phyloP scores from a whole-genome alignment of 2,113 vertebrate species.

The Forbesichthys agassizii region DNA sequence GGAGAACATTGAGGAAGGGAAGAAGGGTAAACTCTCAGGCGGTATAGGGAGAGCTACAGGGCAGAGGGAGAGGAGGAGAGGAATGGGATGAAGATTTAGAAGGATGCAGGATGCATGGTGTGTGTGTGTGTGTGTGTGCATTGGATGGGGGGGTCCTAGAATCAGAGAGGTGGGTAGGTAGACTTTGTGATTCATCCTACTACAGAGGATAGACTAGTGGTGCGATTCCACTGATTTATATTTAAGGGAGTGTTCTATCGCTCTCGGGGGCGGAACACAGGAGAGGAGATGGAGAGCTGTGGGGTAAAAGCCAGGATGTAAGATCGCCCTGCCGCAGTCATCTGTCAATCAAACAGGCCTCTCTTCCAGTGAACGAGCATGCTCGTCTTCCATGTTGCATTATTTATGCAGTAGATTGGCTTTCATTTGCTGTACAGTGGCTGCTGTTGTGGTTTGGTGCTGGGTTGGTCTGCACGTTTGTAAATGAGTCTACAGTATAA shows the following conservation, averaged over 20 bases:
- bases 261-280: constrained; percentile 44
- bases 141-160: constrained; percentile 6
- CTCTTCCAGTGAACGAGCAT: constrained; percentile 16
- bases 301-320: constrained; percentile 59
- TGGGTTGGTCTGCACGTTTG: not conserved
- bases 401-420: too few species aligned
- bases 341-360: constrained; percentile 49
- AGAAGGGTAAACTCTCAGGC: too few species aligned
- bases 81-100: constrained; percentile 26
- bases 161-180: constrained; percentile 35
- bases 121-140: not conserved
- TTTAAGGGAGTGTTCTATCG: constrained; percentile 62
- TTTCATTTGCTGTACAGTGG: too few species aligned
- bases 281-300: constrained; percentile 44
- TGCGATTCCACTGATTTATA: constrained; percentile 72
- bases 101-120: not conserved
- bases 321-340: constrained; percentile 41
- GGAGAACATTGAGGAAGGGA: constrained; percentile 14
- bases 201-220: constrained; percentile 58
- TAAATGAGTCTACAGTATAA: too few species aligned
- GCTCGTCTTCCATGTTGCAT: not conserved
- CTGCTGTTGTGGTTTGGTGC: too few species aligned
- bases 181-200: constrained; percentile 61
- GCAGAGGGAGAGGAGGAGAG: constrained; percentile 9
- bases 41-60: constrained; percentile 1